Evolutionary conservation across 2,888 invertebrate species (phyloP), one percentile per base, ranked within the genome.

Genomic region (Odontocolon sp.): DNA sequence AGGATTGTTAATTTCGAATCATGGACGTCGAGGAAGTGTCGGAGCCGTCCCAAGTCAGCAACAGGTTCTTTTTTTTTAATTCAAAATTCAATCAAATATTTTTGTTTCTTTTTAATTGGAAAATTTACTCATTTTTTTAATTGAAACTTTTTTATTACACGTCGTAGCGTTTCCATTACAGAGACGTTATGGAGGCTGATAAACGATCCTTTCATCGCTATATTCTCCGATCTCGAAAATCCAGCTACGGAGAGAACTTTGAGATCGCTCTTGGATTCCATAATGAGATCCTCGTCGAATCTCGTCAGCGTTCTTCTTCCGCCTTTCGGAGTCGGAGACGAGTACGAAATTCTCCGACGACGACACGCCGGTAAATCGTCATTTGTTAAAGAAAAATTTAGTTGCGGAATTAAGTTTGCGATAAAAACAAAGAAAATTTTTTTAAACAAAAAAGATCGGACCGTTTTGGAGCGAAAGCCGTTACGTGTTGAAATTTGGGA

Each of bases 181-280:
- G 89, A 91, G 81, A 86, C 88, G 18, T 88, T 91, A 81, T 94
- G 94, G 94, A 92, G 93, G 90, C 93, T 93, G 90, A 93, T 94
- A 81, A 93, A 93, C 85, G 92, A 92, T 23, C 93, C 94, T 2
- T 92, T 93, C 31, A 91, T 93, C 84, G 91, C 92, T 4, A 88
- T 94, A 18, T 92, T 93, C 78, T 91, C 92, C 78, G 93, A 93
- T 83, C 91, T 93, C 77, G 92, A 93, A 83, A 91, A 92, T 83
- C 91, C 92, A 38, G 92, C 91, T 45, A 92, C 93, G 3, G 93
- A 93, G 80, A 91, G 91, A 84, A 87, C 94, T 52, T 90, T 94
- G n/a, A 91, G 92, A 75, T 93, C 92, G 1, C 92, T 94, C 78
- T 88, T 94, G 68, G 94, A 93, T 84, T 91, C 93, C 57, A 92